Percentiles rank a stretch among this genome's conserved stretches.
Evolutionary conservation across 1,140 invertebrate genomes (phyloP).

Genomic region (Subanguina moxae): DNA sequence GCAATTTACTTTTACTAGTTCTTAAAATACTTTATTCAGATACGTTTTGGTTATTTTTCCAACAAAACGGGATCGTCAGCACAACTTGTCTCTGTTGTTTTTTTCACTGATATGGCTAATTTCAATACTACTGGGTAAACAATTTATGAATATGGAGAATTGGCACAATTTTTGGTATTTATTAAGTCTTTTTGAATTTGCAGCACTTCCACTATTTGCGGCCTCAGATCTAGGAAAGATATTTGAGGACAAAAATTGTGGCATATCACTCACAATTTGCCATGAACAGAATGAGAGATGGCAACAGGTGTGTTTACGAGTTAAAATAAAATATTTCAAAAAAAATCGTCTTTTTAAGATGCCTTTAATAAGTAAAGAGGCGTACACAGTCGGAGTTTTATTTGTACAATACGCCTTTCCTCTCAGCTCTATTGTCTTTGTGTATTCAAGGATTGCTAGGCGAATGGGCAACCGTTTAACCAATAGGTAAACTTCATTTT

Average conservation of each 20-base stretch:
- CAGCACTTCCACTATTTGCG: conserved; percentile 47
- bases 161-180: no score
- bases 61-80: conserved; percentile 55
- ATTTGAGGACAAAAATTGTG: conserved; percentile 49
- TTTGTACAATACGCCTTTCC: conserved; percentile 54
- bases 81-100: conserved; percentile 54
- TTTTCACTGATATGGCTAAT: conserved; percentile 54
- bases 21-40: conserved; percentile 34
- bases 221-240: conserved; percentile 51
- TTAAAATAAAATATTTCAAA: not conserved
- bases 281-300: conserved; percentile 58
- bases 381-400: conserved; percentile 53
- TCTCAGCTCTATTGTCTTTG: conserved; percentile 52
- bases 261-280: conserved; percentile 49
- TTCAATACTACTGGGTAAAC: conserved; percentile 45
- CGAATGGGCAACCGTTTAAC: conserved; percentile 48
- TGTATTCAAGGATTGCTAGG: conserved; percentile 52
- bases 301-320: conserved; percentile 41
- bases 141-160: no score
- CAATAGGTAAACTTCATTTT: conserved; percentile 14
- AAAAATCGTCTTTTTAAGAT: conserved; percentile 37
- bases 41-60: conserved; percentile 58
- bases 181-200: no score
- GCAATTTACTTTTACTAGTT: no score
- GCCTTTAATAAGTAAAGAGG: conserved; percentile 46